These are phyloP conservation scores for Caprella mutica DNA, from an alignment of 2,888 invertebrate genomes.

Conservation along the genomic window DNA sequence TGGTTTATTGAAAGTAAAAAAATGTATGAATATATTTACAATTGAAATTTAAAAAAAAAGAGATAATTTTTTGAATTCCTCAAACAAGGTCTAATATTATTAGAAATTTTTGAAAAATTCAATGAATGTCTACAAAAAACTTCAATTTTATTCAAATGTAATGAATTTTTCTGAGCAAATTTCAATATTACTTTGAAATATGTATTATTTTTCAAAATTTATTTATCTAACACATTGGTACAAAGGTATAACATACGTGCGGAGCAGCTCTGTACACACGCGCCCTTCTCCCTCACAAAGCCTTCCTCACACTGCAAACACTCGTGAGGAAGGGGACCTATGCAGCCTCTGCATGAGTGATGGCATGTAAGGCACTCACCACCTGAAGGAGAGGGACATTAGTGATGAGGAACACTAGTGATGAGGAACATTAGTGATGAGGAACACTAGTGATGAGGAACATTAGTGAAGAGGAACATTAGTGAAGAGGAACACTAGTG, in stretches of 20 bases:
- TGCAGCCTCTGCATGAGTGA: slow-evolving; percentile 28
- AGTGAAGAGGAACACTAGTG: too few species aligned
- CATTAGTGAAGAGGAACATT: too few species aligned
- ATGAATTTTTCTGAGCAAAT: not conserved
- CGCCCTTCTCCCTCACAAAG: slow-evolving; percentile 15
- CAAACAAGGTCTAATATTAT: too few species aligned
- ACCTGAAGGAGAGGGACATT: too few species aligned
- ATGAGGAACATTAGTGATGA: too few species aligned
- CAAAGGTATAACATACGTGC: too few species aligned
- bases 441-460: too few species aligned
- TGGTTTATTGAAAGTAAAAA: not conserved
- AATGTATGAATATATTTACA: not conserved
- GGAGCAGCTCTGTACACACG: slow-evolving; percentile 24
- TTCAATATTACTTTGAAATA: not conserved
- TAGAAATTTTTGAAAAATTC: not conserved
- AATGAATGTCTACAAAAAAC: not conserved
- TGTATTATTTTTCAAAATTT: not conserved
- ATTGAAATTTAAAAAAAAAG: too few species aligned
- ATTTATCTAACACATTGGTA: too few species aligned
- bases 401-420: too few species aligned
- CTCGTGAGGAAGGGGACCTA: slow-evolving; percentile 22
- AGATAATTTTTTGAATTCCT: too few species aligned
- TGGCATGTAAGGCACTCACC: slow-evolving; percentile 31
- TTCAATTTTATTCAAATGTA: not conserved
- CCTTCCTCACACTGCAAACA: slow-evolving; percentile 21